A percentile compares a stretch with the other conserved stretches of the same genome.
phyloP scores from a whole-genome alignment of 2,113 vertebrate species.

The Excalfactoria chinensis region DNA sequence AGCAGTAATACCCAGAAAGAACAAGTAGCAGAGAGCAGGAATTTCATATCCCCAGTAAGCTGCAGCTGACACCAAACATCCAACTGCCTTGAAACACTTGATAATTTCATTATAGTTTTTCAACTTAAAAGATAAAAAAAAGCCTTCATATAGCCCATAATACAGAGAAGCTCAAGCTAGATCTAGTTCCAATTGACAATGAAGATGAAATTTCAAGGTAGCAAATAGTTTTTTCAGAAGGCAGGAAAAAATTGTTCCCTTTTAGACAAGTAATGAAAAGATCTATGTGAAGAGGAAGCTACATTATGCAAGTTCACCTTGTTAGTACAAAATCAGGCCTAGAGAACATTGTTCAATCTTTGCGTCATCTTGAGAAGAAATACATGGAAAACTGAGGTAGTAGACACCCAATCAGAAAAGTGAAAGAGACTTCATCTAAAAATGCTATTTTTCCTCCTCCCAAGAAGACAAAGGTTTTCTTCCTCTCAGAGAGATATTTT shows the following conservation, averaged over 20 bases:
- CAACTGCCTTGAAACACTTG: background rate
- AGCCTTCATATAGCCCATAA: background rate
- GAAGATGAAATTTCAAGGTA: background rate
- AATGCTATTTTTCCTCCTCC: background rate
- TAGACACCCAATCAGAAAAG: background rate
- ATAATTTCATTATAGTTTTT: background rate
- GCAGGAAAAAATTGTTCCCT: background rate
- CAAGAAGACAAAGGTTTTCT: background rate
- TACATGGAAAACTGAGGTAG: background rate
- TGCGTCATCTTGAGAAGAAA: background rate
- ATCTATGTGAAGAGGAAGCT: background rate
- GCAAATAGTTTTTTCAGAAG: background rate
- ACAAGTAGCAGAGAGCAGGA: background rate
- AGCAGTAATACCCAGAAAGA: background rate
- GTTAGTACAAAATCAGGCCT: background rate
- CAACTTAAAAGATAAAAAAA: background rate
- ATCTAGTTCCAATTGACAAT: background rate
- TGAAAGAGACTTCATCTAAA: background rate
- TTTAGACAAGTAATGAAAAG: background rate
- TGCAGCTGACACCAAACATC: background rate
- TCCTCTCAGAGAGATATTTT: background rate
- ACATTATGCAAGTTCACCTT: background rate
- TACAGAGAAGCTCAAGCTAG: background rate
- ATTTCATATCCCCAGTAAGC: background rate
- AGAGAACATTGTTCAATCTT: background rate